Evolutionary conservation across 2,888 invertebrate genomes (phyloP).

Genomic region (Zonitis immaculata): DNA sequence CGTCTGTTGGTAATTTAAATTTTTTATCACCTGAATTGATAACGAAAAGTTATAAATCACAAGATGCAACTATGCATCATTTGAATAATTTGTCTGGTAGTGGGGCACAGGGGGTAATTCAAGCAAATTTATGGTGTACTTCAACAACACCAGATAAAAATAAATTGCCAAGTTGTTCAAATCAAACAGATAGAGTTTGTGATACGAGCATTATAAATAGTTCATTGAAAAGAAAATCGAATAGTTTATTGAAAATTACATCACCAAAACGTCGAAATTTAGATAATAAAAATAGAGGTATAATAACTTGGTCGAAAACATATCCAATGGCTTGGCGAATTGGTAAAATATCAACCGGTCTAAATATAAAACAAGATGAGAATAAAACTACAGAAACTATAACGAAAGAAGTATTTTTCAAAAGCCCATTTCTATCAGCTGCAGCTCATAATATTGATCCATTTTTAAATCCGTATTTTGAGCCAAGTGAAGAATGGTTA

Average conservation of each 20-base stretch:
- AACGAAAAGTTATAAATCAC: slow-evolving; percentile 5
- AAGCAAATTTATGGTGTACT: slow-evolving; percentile 45
- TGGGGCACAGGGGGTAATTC: slow-evolving; percentile 31
- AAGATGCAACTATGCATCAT: slow-evolving; percentile 30
- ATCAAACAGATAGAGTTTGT: slow-evolving; percentile 49
- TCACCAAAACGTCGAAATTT: slow-evolving; percentile 28
- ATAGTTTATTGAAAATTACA: slow-evolving; percentile 18
- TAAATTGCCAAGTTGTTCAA: slow-evolving; percentile 37
- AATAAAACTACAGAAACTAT: slow-evolving; percentile 3
- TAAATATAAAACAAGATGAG: slow-evolving; percentile 24
- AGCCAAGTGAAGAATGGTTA: slow-evolving; percentile 64
- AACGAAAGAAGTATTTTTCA: slow-evolving; percentile 21
- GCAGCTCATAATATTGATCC: slow-evolving; percentile 35
- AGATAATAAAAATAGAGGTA: background rate
- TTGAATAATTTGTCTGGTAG: slow-evolving; percentile 27
- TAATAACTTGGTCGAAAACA: slow-evolving; percentile 29
- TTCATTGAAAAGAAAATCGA: slow-evolving; percentile 28
- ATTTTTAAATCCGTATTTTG: slow-evolving; percentile 56
- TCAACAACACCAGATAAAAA: slow-evolving; percentile 39
- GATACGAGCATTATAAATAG: slow-evolving; percentile 27
- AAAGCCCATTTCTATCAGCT: slow-evolving; percentile 35
- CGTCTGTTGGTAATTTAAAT: slow-evolving; percentile 5
- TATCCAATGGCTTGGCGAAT: slow-evolving; percentile 22
- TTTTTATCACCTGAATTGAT: slow-evolving; percentile 7
- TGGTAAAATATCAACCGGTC: slow-evolving; percentile 25